A percentile compares a stretch with the other conserved stretches of the same genome.
Evolutionary conservation across 2,797 vertebrate species (phyloP).

Genomic region (Poecilia picta): DNA sequence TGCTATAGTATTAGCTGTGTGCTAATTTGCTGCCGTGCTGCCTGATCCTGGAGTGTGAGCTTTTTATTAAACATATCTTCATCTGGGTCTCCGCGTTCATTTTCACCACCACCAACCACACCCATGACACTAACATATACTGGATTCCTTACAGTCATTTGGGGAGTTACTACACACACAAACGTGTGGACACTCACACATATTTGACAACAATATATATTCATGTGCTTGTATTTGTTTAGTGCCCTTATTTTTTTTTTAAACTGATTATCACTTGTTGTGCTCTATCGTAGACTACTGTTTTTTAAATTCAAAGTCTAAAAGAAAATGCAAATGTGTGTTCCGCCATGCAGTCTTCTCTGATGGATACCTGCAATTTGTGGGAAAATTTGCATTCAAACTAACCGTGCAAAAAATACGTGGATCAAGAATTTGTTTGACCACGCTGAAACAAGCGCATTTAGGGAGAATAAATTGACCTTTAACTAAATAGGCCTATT

Average conservation of each 20-base stretch:
- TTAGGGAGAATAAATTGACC: conserved; percentile 49
- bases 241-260: background rate
- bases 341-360: background rate
- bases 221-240: background rate
- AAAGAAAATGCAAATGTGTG: conserved; percentile 11
- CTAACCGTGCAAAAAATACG: conserved; percentile 5
- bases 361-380: conserved; percentile 10
- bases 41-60: too few species aligned
- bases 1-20: too few species aligned
- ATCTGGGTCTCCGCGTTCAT: too few species aligned
- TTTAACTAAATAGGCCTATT: conserved; percentile 48
- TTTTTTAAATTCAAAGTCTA: conserved; percentile 8
- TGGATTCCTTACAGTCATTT: background rate
- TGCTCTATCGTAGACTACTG: conserved; percentile 10
- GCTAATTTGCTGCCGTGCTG: too few species aligned
- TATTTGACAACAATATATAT: background rate
- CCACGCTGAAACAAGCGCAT: conserved; percentile 26
- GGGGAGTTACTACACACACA: background rate
- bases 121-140: background rate
- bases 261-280: background rate
- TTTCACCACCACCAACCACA: too few species aligned
- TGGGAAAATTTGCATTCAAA: conserved; percentile 18
- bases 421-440: conserved; percentile 14
- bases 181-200: background rate
- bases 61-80: too few species aligned